Evolutionary conservation across 1,140 invertebrate species (phyloP), one percentile per base, ranked within the genome.

Genomic region (Cataglyphis hispanica): DNA sequence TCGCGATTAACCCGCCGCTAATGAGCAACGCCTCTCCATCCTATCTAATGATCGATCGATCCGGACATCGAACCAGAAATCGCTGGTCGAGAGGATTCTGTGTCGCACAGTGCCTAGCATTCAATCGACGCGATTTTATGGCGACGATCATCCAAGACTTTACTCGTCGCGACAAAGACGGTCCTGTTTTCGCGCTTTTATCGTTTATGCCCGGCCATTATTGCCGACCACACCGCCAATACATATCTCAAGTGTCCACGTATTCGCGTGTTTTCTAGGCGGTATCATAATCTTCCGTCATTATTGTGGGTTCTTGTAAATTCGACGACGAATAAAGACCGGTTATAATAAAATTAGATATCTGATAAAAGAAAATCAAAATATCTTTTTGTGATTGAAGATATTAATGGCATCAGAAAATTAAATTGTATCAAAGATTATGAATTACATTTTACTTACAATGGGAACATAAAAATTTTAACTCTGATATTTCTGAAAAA

Each of bases 131-230:
- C 60, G 75, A 69, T 84, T 89, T 77, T 75, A 61, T 83, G 70
- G 34, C 27, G 34, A 25, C 27, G 58, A 13, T 40, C 37, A 85
- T 89, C 74, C 64, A 83, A 60, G 34, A 19, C 81, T 31, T 66
- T 16, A 64, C 67, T 69, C 25, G 11, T 34, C 72, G 70, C 85
- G 56, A 89, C 87, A 89, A 89, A 58, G 85, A 67, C 31, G 25
- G 43, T 34, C 67, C 72, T 89, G 89, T 86, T 85, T 87, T 87
- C 85, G 46, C 63, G n/a, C 74, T 31, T 50, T 89, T 89, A 89
- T 89, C 88, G 66, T 84, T 50, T 78, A 86, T 78, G 25, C 34
- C 1, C 19, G 31, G 27, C 43, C 74, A 64, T 90, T 87, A 87
- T 90, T 85, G 74, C 11, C 25, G 11, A 58, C 56, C 53, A 69